These are phyloP conservation scores for Emmelina monodactyla DNA, from an alignment of 2,888 invertebrate species.

Conservation along the genomic window DNA sequence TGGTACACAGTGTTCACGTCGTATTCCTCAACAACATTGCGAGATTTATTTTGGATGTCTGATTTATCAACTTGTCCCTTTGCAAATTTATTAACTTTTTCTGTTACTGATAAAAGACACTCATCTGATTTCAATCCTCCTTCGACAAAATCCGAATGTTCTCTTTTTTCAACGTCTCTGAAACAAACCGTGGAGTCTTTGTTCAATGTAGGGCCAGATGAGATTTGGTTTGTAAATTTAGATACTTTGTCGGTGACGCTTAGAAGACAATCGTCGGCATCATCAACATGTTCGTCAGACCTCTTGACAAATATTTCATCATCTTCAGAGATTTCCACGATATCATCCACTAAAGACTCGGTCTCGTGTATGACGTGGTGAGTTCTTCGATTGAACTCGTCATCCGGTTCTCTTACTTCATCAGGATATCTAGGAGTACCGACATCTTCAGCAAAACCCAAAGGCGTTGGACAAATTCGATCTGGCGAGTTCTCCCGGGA, in stretches of 20 bases:
- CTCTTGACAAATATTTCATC: slow-evolving; percentile 50
- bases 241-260: slow-evolving; percentile 68
- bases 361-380: slow-evolving; percentile 64
- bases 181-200: slow-evolving; percentile 29
- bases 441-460: slow-evolving; percentile 64
- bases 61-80: slow-evolving; percentile 44
- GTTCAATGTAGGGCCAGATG: slow-evolving; percentile 30
- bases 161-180: slow-evolving; percentile 35
- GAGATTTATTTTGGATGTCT: slow-evolving; percentile 38
- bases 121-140: slow-evolving; percentile 65
- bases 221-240: slow-evolving; percentile 50
- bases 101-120: slow-evolving; percentile 71
- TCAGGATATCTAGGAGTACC: slow-evolving; percentile 76
- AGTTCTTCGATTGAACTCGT: slow-evolving; percentile 52
- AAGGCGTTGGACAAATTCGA: slow-evolving; percentile 72
- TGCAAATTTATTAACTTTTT: slow-evolving; percentile 75
- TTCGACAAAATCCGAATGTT: slow-evolving; percentile 61
- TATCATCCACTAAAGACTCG: slow-evolving; percentile 67
- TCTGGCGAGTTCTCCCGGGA: slow-evolving; percentile 80
- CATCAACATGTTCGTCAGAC: slow-evolving; percentile 36
- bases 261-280: slow-evolving; percentile 56
- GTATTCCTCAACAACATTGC: slow-evolving; percentile 49
- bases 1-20: slow-evolving; percentile 62
- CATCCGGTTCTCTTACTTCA: slow-evolving; percentile 78
- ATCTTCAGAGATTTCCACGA: slow-evolving; percentile 61